Evolutionary conservation across 2,797 vertebrate species (phyloP), one percentile per base, ranked within the genome.

Genomic region (Lutjanus campechanus): DNA sequence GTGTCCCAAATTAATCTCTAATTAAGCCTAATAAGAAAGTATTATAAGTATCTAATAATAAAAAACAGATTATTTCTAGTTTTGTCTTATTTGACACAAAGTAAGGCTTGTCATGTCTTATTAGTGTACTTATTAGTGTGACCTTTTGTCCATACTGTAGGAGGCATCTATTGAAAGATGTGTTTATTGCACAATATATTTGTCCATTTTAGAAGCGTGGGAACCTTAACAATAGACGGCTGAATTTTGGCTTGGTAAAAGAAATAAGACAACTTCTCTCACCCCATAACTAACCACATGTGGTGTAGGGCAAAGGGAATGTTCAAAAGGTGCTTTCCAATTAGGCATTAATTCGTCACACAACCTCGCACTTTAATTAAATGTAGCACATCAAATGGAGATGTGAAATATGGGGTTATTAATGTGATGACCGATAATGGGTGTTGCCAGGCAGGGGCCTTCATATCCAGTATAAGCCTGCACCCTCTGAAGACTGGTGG

Each of bases 341-440:
- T 95, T 94, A 94, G 76, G 63, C 83, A 76, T 91, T 92, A 89
- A 95, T 96, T 95, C 69, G 90, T 95, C 93, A 95, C 90, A 91
- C 93, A 86, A 91, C 89, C 86, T 90, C 76, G 64, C 88, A 91
- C 92, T 94, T 94, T 95, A 96, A 96, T 96, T 95, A 96, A 95
- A 95, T 92, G 91, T 87, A 93, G 89, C 94, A 92, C 91, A 92
- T 95, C 88, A 90, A 92, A 89, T 91, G 89, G 88, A 90, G 92
- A 94, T 92, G 91, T 93, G 89, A 95, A 94, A 93, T 91, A 92
- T 84, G 90, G 76, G 91, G 92, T 94, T 94, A 95, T 95, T 96
- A 95, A 89, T 70, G 81, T 83, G 95, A 96, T 96, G 95, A 96
- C 96, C 92, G 95, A 96, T 96, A 95, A 95, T 93, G 90, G 84